Percentiles rank a stretch among this genome's conserved stretches.
Evolutionary conservation across 2,888 invertebrate genomes (phyloP).

Genomic region (Julus scanicus): DNA sequence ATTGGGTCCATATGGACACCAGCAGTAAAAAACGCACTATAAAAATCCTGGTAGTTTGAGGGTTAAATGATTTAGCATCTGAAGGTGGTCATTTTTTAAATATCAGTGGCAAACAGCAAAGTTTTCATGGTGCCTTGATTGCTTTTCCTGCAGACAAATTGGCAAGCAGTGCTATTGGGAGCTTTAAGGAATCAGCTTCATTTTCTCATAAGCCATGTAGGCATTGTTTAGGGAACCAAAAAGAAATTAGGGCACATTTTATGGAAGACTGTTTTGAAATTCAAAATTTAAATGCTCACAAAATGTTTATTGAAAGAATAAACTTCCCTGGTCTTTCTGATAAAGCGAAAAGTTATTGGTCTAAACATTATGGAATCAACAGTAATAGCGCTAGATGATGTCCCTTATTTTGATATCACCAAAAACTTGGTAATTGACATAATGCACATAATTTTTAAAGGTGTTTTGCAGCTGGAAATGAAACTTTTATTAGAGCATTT

Average conservation of each 20-base stretch:
- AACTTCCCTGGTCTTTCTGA: neutral
- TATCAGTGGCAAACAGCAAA: too few relatives aligned
- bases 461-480: neutral
- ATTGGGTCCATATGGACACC: too few relatives aligned
- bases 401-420: slow-evolving; percentile 43
- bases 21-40: too few relatives aligned
- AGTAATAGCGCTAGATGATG: neutral
- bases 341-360: slow-evolving; percentile 44
- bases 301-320: neutral
- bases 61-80: too few relatives aligned
- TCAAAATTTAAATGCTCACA: neutral
- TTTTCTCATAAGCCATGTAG: slow-evolving; percentile 38
- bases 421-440: slow-evolving; percentile 7
- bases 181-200: slow-evolving; percentile 27
- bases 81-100: too few relatives aligned
- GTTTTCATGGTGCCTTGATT: slow-evolving; percentile 36
- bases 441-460: slow-evolving; percentile 49
- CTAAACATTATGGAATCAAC: slow-evolving; percentile 2
- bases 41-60: too few relatives aligned
- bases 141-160: slow-evolving; percentile 51
- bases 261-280: slow-evolving; percentile 17
- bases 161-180: slow-evolving; percentile 44
- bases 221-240: slow-evolving; percentile 32
- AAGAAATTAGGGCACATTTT: slow-evolving; percentile 17
- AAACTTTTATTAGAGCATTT: neutral